Conservation (phyloP, 2,113 vertebrate genomes). For the Piprites chloris region DNA sequence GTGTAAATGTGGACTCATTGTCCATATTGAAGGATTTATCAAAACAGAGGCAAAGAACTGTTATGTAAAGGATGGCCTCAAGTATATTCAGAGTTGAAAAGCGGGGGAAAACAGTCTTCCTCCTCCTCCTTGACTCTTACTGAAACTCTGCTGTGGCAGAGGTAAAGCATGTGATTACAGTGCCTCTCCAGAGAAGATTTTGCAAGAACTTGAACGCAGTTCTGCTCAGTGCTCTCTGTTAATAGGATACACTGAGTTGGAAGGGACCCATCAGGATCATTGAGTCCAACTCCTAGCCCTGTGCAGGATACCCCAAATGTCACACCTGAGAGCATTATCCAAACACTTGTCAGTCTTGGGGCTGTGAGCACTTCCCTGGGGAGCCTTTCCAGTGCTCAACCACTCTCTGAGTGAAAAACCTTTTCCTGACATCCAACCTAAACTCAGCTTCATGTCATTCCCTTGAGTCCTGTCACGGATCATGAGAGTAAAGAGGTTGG, state of each 20-base stretch:
- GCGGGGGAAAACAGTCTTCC: background rate
- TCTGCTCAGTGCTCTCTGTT: background rate
- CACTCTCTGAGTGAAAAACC: background rate
- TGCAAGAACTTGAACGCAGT: fast-evolving
- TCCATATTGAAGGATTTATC: background rate
- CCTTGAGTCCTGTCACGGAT: background rate
- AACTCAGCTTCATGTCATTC: background rate
- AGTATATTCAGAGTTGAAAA: background rate
- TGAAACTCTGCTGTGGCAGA: background rate
- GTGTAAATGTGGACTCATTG: background rate
- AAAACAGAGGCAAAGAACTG: background rate
- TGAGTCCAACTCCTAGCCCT: background rate
- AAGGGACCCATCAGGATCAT: background rate
- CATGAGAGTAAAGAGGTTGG: background rate
- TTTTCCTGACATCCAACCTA: background rate
- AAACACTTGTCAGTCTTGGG: background rate
- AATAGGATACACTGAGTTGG: background rate
- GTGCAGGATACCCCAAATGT: background rate
- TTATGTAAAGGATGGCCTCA: background rate
- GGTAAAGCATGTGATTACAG: background rate
- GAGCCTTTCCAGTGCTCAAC: background rate
- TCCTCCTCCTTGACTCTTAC: background rate
- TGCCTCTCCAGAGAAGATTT: background rate
- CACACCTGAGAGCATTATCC: background rate
- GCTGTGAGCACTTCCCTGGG: background rate